Evolutionary conservation across 2,113 vertebrate genomes (phyloP), one percentile per base, ranked within the genome.

Genomic region (Corythaeola cristata): DNA sequence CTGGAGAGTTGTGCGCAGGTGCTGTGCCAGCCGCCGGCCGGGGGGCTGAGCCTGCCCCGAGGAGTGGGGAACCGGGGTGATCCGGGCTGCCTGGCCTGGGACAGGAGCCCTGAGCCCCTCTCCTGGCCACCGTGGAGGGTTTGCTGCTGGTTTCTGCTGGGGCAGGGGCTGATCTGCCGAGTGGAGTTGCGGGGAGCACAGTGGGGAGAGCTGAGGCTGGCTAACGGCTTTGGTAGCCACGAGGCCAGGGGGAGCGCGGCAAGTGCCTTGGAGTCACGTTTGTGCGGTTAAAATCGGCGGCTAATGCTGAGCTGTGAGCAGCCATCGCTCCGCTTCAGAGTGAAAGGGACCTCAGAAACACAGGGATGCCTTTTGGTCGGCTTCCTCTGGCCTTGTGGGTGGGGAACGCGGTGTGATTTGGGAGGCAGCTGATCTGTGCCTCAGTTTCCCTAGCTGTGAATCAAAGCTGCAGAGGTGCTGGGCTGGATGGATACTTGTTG

Each of bases 331-430:
- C 1, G 19, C 67, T 74, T 73, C 32, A 50, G 72, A 60, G 91
- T 62, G 85, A 85, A 44, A 11, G 0, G 27, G 37, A 45, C 33
- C 59, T 74, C 44, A 47, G 73, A 55, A 49, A 32, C 15, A 76
- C 8, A 69, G 15, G 27, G 6, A 23, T 45, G 32, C 50, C 19
- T 83, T 64, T 71, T 2, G 6, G 27, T 24, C 1, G 1, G 28
- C 72, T 71, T 64, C 50, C 33, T 9, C 4, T 1, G 44, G 64
- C 50, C 23, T 0, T 1, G 15, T 0, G 0, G 13, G 2, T 59
- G 9, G 15, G 21, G 15, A 78, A 28, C 1, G 2, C 6, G 13
- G 16, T 68, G 47, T 2, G 1, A 16, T 50, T 17, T 33, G 35
- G 26, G 27, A 72, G 58, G 22, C 16, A 0, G 0, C 66, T 45